Base-by-base conservation (phyloP, 2,113 vertebrate genomes). In the Anser brachyrhynchus region DNA sequence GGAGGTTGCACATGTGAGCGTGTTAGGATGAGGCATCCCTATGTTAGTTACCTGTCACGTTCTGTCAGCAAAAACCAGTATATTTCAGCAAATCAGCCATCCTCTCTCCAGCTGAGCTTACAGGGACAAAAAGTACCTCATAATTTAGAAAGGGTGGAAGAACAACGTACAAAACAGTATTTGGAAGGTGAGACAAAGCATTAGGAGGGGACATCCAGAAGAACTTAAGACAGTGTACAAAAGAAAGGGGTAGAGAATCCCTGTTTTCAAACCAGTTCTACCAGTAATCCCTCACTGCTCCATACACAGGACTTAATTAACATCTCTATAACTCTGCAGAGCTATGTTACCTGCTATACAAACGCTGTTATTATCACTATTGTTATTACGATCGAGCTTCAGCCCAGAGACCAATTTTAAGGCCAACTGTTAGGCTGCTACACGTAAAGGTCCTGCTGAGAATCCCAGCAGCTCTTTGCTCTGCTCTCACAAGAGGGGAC, bases 241-340 rank as follows among this genome's bases (percentile, higher is more conserved):
- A 18, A 62, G 33, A 78, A 85, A 55, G 28, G 14, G 44, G 20
- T 13, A 96, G 61, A 97, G 76, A 95, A 94, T 61, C 91, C n/a
- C 39, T 72, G 55, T n/a, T 90, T 77, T 51, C 92, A 86, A 88
- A 90, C 73, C 89, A 96, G 85, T 83, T 91, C 74, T 79, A 62
- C 93, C 58, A 87, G 93, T 66, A 87, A 90, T 21, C 70, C 78
- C 73, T 79, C 8, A 70, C 58, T 85, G 87, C 70, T 64, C 51
- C 62, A 73, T 10, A 11, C 10, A 66, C 41, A 76, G 58, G 28
- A 46, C 54, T 73, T 91, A 93, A 74, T 82, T 94, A 96, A 41
- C 64, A 67, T 59, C 78, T 70, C 77, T 51, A 44, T 57, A 87
- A 77, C 85, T 93, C 81, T 25, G 76, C n/a, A 37, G 29, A 85